Evolutionary conservation across 2,888 invertebrate species (phyloP), one percentile per base, ranked within the genome.

Genomic region (Ormia ochracea): DNA sequence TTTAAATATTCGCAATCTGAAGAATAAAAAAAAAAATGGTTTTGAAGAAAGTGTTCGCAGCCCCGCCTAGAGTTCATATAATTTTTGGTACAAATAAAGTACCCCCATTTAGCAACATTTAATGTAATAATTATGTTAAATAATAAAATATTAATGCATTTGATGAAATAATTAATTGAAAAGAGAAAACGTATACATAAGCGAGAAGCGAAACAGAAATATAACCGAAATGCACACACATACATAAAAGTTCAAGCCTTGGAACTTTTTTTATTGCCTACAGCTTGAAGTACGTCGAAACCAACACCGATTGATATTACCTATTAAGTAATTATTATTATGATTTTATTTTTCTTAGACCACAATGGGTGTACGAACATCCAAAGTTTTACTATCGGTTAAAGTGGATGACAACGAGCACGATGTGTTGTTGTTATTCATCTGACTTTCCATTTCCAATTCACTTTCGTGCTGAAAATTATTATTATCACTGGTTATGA

Each of bases 321-420:
- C 52, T 76, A 63, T 75, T 72, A 72, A 66, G 66, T 72, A 41
- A 70, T 61, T 43, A 41, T n/a, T n/a, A n/a, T 48, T 48, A 33
- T 68, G 7, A 31, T 43, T 14, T 4, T 28, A 21, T 17, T 50
- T 43, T 28, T 7, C 41, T 82, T 78, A 88, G 83, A 90, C 90
- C 81, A 89, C 85, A 83, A 90, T 88, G 75, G 90, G 90, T 31
- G 88, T 85, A 54, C 90, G 87, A 28, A 87, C 84, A 84, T 90
- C 90, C 73, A 89, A 81, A 58, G 89, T 88, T 82, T 88, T 89
- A 83, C 89, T 90, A 68, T 88, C 88, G 66, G 88, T 89, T 54
- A 88, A 82, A 45, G 87, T 86, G 48, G 89, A 88, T 70, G 88
- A 87, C 68, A 89, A 63, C 23, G 89, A 88, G 74, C 88, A 86